A percentile compares a stretch with the other conserved stretches of the same genome.
These are phyloP conservation scores for Cryptomyrus ogoouensis DNA, from an alignment of 2,113 vertebrate genomes.

Conservation along the genomic window DNA sequence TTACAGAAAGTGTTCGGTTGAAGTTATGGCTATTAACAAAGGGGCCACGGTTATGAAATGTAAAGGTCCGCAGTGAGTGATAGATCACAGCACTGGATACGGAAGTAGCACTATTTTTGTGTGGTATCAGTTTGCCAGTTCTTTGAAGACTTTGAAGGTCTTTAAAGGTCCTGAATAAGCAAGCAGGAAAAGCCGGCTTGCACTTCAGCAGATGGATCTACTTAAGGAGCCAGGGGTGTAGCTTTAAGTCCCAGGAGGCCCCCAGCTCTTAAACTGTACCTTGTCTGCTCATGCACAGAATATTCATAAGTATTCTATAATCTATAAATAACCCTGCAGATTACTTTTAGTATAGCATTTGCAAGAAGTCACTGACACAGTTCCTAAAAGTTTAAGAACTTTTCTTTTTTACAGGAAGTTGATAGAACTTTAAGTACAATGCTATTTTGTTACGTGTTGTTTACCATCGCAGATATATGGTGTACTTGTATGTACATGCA, in stretches of 20 bases:
- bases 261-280: neutral
- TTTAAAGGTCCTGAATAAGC: neutral
- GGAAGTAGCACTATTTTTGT: neutral
- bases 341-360: neutral
- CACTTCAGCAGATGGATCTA: neutral
- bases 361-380: neutral
- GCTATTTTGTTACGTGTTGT: neutral
- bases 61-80: neutral
- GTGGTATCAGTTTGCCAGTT: neutral
- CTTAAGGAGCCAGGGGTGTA: neutral
- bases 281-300: neutral
- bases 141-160: neutral
- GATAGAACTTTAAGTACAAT: neutral
- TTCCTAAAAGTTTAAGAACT: neutral
- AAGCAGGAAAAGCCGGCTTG: neutral
- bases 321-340: neutral
- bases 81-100: neutral
- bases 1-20: neutral
- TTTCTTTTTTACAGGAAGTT: neutral
- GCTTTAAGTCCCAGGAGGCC: neutral
- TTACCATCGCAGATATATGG: neutral
- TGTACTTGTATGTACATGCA: neutral
- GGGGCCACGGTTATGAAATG: neutral
- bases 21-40: neutral
- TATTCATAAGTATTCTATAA: neutral